Conservation (phyloP, 2,888 invertebrate genomes). For the Zhengitettix transpicula region DNA sequence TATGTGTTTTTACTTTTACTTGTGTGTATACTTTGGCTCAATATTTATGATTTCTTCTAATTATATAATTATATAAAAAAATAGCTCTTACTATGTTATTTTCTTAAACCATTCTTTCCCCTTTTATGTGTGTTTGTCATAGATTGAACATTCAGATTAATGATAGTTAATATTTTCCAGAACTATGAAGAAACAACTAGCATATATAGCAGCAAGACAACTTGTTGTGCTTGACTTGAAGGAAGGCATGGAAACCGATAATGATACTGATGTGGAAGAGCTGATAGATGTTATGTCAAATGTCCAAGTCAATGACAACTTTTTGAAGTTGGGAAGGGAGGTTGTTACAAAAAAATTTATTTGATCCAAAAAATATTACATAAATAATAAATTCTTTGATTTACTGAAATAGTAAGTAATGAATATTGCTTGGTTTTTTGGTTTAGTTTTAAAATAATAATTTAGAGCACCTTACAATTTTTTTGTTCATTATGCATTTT, state of each 20-base stretch:
- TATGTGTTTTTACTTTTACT: too few species aligned
- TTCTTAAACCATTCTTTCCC: too few species aligned
- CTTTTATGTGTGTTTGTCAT: too few species aligned
- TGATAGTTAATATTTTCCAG: constrained; percentile 29
- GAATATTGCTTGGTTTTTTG: neutral
- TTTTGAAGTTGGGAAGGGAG: constrained; percentile 83
- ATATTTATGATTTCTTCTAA: too few species aligned
- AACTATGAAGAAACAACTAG: constrained; percentile 77
- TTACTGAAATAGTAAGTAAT: neutral
- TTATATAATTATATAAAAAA: too few species aligned
- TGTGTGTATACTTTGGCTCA: too few species aligned
- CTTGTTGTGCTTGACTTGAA: constrained; percentile 72
- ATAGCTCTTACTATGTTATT: too few species aligned
- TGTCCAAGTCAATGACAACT: constrained; percentile 82
- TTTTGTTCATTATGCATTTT: neutral
- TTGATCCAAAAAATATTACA: neutral
- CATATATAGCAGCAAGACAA: constrained; percentile 90
- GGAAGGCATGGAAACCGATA: constrained; percentile 42
- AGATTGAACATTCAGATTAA: too few species aligned
- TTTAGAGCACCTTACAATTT: neutral
- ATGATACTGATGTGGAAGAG: constrained; percentile 40
- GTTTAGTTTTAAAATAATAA: neutral
- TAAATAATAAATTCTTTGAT: neutral
- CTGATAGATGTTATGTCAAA: constrained; percentile 85
- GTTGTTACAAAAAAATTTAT: constrained; percentile 23